These are phyloP conservation scores for Melanocharis versteri DNA, from an alignment of 2,113 vertebrate genomes.

Conservation along the genomic window DNA sequence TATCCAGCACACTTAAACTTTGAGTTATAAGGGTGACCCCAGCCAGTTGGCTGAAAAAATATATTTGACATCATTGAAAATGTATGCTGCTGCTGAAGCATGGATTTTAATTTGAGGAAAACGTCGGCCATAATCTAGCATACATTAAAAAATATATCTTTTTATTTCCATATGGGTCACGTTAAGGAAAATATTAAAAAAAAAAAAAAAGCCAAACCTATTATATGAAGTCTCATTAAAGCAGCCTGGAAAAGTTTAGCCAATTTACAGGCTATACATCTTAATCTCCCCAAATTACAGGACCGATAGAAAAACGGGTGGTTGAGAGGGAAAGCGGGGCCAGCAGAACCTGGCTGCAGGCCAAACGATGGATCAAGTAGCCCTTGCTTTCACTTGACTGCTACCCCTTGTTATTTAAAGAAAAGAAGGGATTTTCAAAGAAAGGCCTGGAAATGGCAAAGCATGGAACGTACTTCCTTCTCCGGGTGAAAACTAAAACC, in stretches of 20 bases:
- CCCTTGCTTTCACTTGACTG: constrained; percentile 55
- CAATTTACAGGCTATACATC: constrained; percentile 79
- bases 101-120: constrained; percentile 68
- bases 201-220: constrained; percentile 64
- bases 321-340: constrained; percentile 44
- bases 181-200: constrained; percentile 70
- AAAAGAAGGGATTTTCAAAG: constrained; percentile 40
- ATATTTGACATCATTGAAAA: constrained; percentile 59
- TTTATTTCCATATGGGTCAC: constrained; percentile 77
- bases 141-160: constrained; percentile 68
- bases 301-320: constrained; percentile 46
- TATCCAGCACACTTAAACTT: constrained; percentile 3
- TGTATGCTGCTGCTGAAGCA: constrained; percentile 55
- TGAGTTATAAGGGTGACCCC: constrained; percentile 49
- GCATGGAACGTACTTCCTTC: background rate
- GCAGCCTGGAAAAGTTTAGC: constrained; percentile 77
- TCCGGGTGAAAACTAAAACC: background rate
- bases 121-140: constrained; percentile 60
- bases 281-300: constrained; percentile 73
- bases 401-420: constrained; percentile 70
- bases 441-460: background rate
- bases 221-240: constrained; percentile 77
- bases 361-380: constrained; percentile 68
- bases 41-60: constrained; percentile 47
- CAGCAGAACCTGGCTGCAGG: constrained; percentile 66